phyloP scores from a whole-genome alignment of 35 echinoderm and acorn worm genomes.

The Ptychodera flava region DNA sequence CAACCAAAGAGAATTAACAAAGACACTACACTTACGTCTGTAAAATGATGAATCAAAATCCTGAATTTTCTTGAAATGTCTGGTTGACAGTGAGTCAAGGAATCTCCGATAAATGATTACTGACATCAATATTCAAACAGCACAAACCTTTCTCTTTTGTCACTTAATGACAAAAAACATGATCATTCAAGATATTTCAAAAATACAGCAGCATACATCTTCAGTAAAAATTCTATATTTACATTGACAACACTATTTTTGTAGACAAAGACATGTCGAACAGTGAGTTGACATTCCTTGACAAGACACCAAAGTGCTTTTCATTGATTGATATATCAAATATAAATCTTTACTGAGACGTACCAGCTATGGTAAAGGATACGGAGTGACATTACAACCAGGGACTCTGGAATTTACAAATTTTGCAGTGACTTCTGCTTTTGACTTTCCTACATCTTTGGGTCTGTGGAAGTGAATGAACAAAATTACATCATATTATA shows the following conservation, averaged over 20 bases:
- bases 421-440: slow-evolving; percentile 85
- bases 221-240: too few species aligned
- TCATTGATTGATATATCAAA: too few species aligned
- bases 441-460: slow-evolving; percentile 79
- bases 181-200: not conserved
- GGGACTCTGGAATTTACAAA: slow-evolving; percentile 88
- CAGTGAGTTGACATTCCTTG: too few species aligned
- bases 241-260: too few species aligned
- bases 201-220: too few species aligned
- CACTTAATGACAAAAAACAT: not conserved
- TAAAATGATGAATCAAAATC: slow-evolving; percentile 92
- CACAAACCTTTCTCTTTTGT: too few species aligned
- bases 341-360: too few species aligned
- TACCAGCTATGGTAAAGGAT: slow-evolving; percentile 83
- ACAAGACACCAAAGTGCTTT: too few species aligned
- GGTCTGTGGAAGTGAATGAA: slow-evolving; percentile 42
- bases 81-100: slow-evolving; percentile 35
- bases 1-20: not conserved
- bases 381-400: slow-evolving; percentile 96
- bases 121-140: too few species aligned
- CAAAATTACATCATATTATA: not conserved
- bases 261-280: too few species aligned
- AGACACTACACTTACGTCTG: slow-evolving; percentile 62
- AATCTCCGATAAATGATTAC: too few species aligned
- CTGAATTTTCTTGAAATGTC: slow-evolving; percentile 98